Evolutionary conservation across 2,797 vertebrate genomes (phyloP).

Genomic region (Rhinichthys osculus): DNA sequence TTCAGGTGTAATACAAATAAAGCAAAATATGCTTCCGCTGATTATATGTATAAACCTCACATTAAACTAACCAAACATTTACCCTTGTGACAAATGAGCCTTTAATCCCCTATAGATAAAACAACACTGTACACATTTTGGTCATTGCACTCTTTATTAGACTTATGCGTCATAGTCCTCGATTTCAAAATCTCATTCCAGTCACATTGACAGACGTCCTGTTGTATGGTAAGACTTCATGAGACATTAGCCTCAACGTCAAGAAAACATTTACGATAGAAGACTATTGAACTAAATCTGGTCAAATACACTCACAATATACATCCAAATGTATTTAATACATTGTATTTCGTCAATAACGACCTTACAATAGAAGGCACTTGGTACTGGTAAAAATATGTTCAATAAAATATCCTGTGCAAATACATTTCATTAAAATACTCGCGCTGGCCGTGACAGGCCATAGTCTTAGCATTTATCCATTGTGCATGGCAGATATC

Average conservation of each 20-base stretch:
- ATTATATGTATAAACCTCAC: neutral
- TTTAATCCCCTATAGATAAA: neutral
- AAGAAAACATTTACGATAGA: constrained; percentile 25
- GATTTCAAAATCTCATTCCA: constrained; percentile 15
- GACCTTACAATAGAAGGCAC: constrained; percentile 74
- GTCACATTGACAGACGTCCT: constrained; percentile 40
- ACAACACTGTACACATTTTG: neutral
- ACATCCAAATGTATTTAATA: constrained; percentile 43
- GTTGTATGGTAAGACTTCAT: constrained; percentile 22
- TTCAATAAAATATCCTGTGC: constrained; percentile 68
- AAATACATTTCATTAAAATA: constrained; percentile 67
- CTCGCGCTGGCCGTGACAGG: constrained; percentile 64
- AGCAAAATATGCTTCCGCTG: neutral
- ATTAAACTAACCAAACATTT: neutral
- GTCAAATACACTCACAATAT: constrained; percentile 42
- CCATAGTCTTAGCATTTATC: constrained; percentile 67
- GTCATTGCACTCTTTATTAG: constrained; percentile 39
- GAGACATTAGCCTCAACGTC: constrained; percentile 43
- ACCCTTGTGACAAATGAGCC: neutral
- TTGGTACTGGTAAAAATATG: constrained; percentile 69
- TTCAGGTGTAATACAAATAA: neutral
- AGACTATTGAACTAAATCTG: constrained; percentile 12
- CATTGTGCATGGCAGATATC: constrained; percentile 13
- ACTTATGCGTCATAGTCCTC: neutral
- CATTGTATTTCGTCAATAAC: constrained; percentile 58